Percentiles rank a stretch among this genome's conserved stretches.
Conservation (phyloP, 2,888 invertebrate species). For the Campoplex nolae region DNA sequence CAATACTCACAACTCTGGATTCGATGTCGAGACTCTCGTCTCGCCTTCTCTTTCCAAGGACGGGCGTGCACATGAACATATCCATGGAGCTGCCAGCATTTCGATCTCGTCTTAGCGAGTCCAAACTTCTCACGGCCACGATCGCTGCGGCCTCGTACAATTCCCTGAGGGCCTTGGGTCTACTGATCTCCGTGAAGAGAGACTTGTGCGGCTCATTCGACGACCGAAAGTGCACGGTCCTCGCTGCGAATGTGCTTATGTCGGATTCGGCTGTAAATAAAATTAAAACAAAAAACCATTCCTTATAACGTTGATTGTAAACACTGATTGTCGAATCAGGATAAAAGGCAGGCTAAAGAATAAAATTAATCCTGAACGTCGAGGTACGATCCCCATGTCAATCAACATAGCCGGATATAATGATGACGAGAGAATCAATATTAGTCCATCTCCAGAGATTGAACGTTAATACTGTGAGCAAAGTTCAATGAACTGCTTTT, state of each 20-base stretch:
- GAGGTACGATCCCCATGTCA: background rate
- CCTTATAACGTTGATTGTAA: background rate
- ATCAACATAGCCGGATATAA: background rate
- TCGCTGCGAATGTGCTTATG: constrained; percentile 93
- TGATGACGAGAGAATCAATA: background rate
- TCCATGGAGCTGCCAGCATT: constrained; percentile 87
- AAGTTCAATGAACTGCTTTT: background rate
- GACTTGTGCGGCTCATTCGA: constrained; percentile 89
- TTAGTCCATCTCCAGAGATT: no score
- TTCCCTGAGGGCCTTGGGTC: constrained; percentile 90
- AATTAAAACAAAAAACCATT: constrained; percentile 81
- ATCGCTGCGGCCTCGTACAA: constrained; percentile 93
- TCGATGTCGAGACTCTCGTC: constrained; percentile 93
- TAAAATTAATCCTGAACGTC: background rate
- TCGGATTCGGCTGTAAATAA: constrained; percentile 93
- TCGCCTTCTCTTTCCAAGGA: constrained; percentile 90
- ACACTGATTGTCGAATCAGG: constrained; percentile 1
- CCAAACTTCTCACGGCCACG: constrained; percentile 88
- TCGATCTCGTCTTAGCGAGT: constrained; percentile 88
- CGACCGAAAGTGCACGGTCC: constrained; percentile 91
- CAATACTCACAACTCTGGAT: constrained; percentile 92
- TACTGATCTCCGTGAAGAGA: constrained; percentile 91
- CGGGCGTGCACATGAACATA: constrained; percentile 93
- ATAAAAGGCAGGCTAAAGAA: background rate
- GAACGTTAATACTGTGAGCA: background rate